Conservation (phyloP, 2,113 vertebrate species). For the Austrofundulus limnaeus region DNA sequence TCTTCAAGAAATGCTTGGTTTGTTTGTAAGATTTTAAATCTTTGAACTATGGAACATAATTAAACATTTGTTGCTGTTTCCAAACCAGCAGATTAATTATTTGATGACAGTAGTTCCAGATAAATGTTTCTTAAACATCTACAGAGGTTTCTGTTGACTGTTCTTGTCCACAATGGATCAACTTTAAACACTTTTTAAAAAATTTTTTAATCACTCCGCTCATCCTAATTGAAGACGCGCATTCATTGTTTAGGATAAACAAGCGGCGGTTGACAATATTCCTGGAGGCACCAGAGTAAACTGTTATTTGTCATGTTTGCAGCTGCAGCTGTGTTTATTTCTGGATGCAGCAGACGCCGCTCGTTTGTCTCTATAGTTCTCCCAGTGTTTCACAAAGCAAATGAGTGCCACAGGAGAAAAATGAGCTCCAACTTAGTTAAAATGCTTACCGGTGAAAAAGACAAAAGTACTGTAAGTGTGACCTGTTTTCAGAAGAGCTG, state of each 20-base stretch:
- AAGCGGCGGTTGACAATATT: slow-evolving; percentile 15
- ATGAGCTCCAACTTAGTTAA: slow-evolving; percentile 27
- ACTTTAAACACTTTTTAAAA: slow-evolving; percentile 4
- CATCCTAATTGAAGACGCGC: slow-evolving; percentile 11
- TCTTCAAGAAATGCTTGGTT: too few species aligned
- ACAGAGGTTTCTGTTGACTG: slow-evolving; percentile 10
- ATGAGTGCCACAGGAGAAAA: slow-evolving; percentile 27
- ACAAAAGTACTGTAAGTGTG: slow-evolving; percentile 23
- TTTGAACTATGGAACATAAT: neutral
- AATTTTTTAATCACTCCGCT: slow-evolving; percentile 13
- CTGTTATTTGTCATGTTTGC: slow-evolving; percentile 42
- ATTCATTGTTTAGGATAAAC: slow-evolving; percentile 27
- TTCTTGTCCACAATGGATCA: neutral
- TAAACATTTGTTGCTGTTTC: neutral
- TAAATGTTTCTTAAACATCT: slow-evolving; percentile 24
- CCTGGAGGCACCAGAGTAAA: slow-evolving; percentile 15
- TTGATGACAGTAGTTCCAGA: slow-evolving; percentile 9
- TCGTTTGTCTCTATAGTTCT: slow-evolving; percentile 36
- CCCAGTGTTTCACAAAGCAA: slow-evolving; percentile 20
- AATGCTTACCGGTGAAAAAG: slow-evolving; percentile 44
- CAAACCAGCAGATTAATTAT: slow-evolving; percentile 4
- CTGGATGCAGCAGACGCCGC: slow-evolving; percentile 17
- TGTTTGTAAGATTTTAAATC: too few species aligned
- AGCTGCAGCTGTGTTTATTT: slow-evolving; percentile 32
- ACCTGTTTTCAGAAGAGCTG: slow-evolving; percentile 46